Evolutionary conservation across 2,113 vertebrate genomes (phyloP).

Genomic region (Ptilonorhynchus violaceus): DNA sequence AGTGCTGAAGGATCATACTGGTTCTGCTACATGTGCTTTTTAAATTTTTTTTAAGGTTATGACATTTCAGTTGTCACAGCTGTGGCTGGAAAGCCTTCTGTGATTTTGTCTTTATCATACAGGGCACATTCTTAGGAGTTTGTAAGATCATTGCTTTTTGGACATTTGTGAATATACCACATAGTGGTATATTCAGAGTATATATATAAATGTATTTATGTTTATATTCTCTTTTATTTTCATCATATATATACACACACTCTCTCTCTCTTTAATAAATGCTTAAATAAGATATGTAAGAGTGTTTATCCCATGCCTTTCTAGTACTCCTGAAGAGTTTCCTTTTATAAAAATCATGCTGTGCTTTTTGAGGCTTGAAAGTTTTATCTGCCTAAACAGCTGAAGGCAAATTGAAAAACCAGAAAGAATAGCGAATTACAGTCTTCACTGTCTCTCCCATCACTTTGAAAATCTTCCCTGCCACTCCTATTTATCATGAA

Average conservation of each 20-base stretch:
- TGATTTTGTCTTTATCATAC: neutral
- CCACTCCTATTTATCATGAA: neutral
- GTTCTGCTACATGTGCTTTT: neutral
- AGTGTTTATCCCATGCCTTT: neutral
- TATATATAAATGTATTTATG: neutral
- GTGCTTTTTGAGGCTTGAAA: neutral
- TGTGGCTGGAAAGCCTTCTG: neutral
- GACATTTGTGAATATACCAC: neutral
- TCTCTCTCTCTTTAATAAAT: neutral
- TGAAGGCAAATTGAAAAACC: conserved; percentile 5
- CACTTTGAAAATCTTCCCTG: conserved; percentile 27
- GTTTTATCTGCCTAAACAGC: neutral
- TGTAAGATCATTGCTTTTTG: neutral
- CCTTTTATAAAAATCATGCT: neutral
- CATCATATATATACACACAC: neutral
- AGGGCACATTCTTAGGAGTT: neutral
- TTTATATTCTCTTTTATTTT: neutral
- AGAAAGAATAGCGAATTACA: neutral
- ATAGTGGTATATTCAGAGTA: neutral
- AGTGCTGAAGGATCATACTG: neutral
- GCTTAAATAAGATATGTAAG: neutral
- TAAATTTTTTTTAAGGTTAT: neutral
- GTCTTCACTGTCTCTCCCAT: neutral
- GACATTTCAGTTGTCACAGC: neutral
- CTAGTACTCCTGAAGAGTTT: neutral